These are phyloP conservation scores for Drosophila paucipuncta DNA, from an alignment of 2,888 invertebrate species.

Conservation along the genomic window DNA sequence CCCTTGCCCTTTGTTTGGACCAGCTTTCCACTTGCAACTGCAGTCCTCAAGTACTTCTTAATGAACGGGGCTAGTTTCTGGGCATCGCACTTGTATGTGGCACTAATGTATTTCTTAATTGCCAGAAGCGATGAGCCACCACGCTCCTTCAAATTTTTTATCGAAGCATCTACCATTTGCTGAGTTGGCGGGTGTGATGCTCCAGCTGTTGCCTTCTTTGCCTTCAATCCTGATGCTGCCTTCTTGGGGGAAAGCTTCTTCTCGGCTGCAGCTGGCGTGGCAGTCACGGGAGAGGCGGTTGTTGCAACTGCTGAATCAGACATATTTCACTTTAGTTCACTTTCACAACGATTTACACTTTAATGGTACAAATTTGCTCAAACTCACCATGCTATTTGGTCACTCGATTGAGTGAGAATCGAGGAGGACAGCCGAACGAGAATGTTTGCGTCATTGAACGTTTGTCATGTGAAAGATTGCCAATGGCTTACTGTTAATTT, in stretches of 20 bases:
- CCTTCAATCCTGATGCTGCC: constrained; percentile 21
- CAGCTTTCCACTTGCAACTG: constrained; percentile 86
- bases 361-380: background rate
- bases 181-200: constrained; percentile 53
- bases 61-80: constrained; percentile 86
- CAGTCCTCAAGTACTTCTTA: constrained; percentile 87
- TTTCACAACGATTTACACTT: constrained; percentile 15
- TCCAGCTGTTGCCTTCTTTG: constrained; percentile 27
- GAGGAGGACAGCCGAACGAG: constrained; percentile 23
- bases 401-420: constrained; percentile 42
- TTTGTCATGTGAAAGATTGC: constrained; percentile 8
- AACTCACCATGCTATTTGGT: background rate
- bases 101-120: constrained; percentile 57
- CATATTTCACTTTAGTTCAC: constrained; percentile 37
- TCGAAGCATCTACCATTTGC: constrained; percentile 58
- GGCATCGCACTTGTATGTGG: constrained; percentile 60
- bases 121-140: constrained; percentile 60
- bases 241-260: constrained; percentile 47
- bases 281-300: constrained; percentile 47
- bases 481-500: constrained; percentile 10
- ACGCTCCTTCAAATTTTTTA: constrained; percentile 55
- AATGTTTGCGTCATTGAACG: constrained; percentile 19
- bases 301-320: constrained; percentile 48
- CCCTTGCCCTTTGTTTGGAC: constrained; percentile 70
- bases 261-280: constrained; percentile 29